phyloP scores from a whole-genome alignment of 2,888 invertebrate species.

The Latrodectus hesperus region DNA sequence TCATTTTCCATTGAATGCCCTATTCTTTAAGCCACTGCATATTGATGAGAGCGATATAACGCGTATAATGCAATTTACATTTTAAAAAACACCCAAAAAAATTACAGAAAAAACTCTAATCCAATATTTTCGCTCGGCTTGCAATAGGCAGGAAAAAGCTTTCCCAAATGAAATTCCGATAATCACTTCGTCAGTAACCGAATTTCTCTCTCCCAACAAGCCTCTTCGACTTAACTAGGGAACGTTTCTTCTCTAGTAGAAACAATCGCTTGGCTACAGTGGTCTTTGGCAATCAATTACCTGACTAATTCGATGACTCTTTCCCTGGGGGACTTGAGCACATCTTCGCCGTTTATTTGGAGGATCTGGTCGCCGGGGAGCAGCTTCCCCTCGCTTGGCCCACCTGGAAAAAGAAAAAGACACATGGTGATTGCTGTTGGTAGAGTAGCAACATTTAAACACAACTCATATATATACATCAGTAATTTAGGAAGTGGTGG shows the following conservation, averaged over 20 bases:
- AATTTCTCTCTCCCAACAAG: conserved; percentile 18
- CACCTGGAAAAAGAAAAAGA: conserved; percentile 78
- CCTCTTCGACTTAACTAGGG: neutral
- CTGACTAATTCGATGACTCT: conserved; percentile 89
- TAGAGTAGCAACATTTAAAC: too few relatives aligned
- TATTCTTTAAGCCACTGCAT: too few relatives aligned
- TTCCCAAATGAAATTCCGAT: conserved; percentile 38
- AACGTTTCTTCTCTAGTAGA: neutral
- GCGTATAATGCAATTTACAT: too few relatives aligned
- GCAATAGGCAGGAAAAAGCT: neutral
- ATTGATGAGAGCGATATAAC: too few relatives aligned
- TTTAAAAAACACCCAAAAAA: too few relatives aligned
- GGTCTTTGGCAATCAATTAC: conserved; percentile 71
- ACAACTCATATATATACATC: too few relatives aligned
- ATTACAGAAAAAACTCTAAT: too few relatives aligned
- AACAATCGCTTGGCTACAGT: neutral
- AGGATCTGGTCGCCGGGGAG: conserved; percentile 94
- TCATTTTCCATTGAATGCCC: too few relatives aligned
- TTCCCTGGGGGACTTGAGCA: conserved; percentile 88
- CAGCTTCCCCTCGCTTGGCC: conserved; percentile 91
- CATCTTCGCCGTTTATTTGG: conserved; percentile 92
- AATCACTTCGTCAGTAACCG: conserved; percentile 30
- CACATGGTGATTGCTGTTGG: too few relatives aligned
- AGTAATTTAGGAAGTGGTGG: too few relatives aligned
- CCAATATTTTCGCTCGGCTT: neutral